phyloP scores from a whole-genome alignment of 2,888 invertebrate genomes.

The Pristionchus mayeri region DNA sequence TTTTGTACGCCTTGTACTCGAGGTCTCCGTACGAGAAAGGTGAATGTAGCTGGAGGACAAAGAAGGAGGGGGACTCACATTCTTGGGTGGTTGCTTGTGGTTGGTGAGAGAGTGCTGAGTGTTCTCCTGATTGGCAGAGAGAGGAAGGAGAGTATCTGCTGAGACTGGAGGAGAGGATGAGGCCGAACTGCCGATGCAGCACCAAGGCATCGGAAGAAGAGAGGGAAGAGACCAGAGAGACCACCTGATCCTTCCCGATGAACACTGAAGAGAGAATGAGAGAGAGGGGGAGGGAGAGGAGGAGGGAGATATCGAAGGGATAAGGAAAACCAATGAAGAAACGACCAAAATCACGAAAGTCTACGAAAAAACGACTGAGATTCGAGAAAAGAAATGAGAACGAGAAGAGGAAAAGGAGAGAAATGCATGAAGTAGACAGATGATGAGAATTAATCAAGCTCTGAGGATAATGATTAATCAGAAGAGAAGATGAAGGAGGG shows the following conservation, averaged over 20 bases:
- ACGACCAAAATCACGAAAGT: too few species aligned
- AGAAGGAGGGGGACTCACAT: background rate
- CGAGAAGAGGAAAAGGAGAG: background rate
- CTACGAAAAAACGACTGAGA: background rate
- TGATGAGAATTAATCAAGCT: background rate
- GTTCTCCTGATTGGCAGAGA: constrained; percentile 23
- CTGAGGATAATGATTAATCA: background rate
- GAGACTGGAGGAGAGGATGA: background rate
- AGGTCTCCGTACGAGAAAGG: background rate
- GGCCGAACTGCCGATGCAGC: constrained; percentile 39
- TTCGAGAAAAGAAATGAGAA: background rate
- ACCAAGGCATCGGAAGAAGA: constrained; percentile 31
- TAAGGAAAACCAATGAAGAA: too few species aligned
- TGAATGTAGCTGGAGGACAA: background rate
- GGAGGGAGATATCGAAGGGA: too few species aligned
- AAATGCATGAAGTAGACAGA: background rate
- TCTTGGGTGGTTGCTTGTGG: background rate
- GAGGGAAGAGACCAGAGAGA: background rate
- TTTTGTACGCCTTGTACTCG: background rate
- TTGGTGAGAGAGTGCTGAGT: background rate
- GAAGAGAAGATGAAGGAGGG: background rate
- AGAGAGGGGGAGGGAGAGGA: too few species aligned
- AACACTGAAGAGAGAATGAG: too few species aligned
- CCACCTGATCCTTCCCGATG: too few species aligned
- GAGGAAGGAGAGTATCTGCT: constrained; percentile 5